These are phyloP conservation scores for Labeo catla DNA, from an alignment of 2,113 vertebrate species.

Conservation along the genomic window DNA sequence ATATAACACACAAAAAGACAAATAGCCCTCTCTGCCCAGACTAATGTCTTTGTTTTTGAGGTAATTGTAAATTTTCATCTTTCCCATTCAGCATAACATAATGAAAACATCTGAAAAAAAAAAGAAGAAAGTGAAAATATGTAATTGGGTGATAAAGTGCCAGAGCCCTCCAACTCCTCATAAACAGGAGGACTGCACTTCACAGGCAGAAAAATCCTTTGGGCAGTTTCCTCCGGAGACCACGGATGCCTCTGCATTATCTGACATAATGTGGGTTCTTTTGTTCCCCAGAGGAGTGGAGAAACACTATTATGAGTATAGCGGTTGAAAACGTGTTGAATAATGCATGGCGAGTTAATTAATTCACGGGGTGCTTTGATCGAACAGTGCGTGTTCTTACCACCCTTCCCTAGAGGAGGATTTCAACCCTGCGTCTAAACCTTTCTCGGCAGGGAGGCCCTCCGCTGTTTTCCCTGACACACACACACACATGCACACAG, in stretches of 20 bases:
- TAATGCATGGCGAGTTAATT: slow-evolving; percentile 68
- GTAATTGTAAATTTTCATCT: slow-evolving; percentile 15
- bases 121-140: slow-evolving; percentile 37
- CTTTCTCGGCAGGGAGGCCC: slow-evolving; percentile 61
- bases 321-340: slow-evolving; percentile 60
- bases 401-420: slow-evolving; percentile 65
- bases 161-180: neutral
- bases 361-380: slow-evolving; percentile 70
- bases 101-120: slow-evolving; percentile 20
- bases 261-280: slow-evolving; percentile 56
- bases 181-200: slow-evolving; percentile 22
- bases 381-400: slow-evolving; percentile 70
- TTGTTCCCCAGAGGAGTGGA: slow-evolving; percentile 56
- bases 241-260: slow-evolving; percentile 53
- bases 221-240: slow-evolving; percentile 49
- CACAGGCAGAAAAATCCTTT: slow-evolving; percentile 22
- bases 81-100: neutral
- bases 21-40: neutral
- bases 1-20: neutral
- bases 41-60: slow-evolving; percentile 7
- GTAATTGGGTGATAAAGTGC: slow-evolving; percentile 1
- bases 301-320: slow-evolving; percentile 60
- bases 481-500: slow-evolving; percentile 23
- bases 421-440: slow-evolving; percentile 60
- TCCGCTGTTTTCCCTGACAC: slow-evolving; percentile 48